Conservation (phyloP, 2,888 invertebrate genomes). For the Melieria omissa region DNA sequence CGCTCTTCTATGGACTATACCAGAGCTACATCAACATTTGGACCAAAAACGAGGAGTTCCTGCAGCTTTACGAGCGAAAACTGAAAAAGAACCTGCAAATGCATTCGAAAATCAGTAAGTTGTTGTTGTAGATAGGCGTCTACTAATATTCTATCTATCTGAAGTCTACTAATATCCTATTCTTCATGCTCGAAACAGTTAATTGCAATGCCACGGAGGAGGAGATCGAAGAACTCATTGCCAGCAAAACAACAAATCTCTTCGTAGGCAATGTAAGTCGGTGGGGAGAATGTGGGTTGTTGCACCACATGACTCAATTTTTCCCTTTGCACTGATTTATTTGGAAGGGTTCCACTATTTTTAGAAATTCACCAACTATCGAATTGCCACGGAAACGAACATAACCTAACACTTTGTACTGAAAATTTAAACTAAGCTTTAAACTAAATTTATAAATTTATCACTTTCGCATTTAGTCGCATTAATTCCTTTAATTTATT, state of each 20-base stretch:
- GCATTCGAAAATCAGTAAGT: constrained; percentile 65
- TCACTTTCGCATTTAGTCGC: no score
- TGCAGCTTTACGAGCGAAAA: constrained; percentile 63
- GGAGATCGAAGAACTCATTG: constrained; percentile 65
- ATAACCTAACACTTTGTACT: no score
- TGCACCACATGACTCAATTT: background rate
- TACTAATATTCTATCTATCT: background rate
- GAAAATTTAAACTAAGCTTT: no score
- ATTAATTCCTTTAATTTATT: no score
- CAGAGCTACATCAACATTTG: constrained; percentile 65
- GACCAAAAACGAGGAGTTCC: constrained; percentile 63
- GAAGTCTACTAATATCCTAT: background rate
- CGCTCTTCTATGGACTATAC: constrained; percentile 64
- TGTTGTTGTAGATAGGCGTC: background rate
- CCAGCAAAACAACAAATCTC: constrained; percentile 64
- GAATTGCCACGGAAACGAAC: no score
- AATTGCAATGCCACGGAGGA: constrained; percentile 65
- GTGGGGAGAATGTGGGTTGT: background rate
- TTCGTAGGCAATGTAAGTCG: constrained; percentile 66
- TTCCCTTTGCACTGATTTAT: constrained; percentile 1
- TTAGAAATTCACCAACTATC: no score
- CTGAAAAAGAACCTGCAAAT: constrained; percentile 64
- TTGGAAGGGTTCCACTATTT: background rate
- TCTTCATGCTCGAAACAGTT: constrained; percentile 50
- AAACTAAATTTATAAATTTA: no score